Evolutionary conservation across 2,113 vertebrate species (phyloP).

Genomic region (Mesoclemmys tuberculata): DNA sequence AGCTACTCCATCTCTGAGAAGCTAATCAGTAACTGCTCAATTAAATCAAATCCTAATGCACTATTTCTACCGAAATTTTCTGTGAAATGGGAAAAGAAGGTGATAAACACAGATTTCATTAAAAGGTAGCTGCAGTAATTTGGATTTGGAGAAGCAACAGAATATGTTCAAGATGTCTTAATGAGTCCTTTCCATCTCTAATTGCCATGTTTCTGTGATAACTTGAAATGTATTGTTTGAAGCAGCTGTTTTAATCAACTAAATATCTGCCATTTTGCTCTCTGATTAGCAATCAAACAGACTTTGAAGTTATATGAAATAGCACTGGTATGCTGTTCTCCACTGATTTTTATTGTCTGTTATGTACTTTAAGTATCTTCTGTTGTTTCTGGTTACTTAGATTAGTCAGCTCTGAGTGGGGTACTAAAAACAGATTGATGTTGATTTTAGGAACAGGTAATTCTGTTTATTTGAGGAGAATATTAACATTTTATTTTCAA

Average conservation of each 20-base stretch:
- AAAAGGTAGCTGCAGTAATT: background rate
- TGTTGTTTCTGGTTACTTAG: conserved; percentile 3
- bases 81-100: conserved; percentile 26
- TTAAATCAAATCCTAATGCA: conserved; percentile 22
- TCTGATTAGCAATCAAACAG: conserved; percentile 55
- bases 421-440: background rate
- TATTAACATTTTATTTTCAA: background rate
- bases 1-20: background rate
- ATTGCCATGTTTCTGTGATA: conserved; percentile 24
- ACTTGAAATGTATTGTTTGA: conserved; percentile 58
- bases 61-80: background rate
- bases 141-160: conserved; percentile 14
- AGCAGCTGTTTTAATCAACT: conserved; percentile 64
- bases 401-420: background rate
- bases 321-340: conserved; percentile 4
- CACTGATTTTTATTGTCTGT: background rate
- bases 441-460: background rate
- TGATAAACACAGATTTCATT: background rate
- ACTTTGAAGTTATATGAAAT: background rate
- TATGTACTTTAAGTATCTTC: background rate
- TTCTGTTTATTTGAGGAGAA: background rate
- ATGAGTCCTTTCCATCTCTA: background rate
- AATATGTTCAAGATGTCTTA: conserved; percentile 18
- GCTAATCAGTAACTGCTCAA: conserved; percentile 43
- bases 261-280: conserved; percentile 32